Evolutionary conservation across 1,140 invertebrate species (phyloP).

Genomic region (Diuraphis noxia): DNA sequence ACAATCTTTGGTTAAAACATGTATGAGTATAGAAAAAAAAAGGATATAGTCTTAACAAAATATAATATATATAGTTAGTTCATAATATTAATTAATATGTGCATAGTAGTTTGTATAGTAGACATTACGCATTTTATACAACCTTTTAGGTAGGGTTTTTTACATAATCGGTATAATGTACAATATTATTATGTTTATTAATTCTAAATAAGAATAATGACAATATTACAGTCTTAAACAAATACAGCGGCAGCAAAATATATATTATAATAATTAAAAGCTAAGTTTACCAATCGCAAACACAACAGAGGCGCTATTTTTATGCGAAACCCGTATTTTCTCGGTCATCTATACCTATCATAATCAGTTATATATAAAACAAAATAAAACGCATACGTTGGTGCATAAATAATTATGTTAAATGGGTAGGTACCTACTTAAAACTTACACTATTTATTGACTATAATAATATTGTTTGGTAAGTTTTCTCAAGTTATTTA

Average conservation of each 20-base stretch:
- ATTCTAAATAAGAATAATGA: slow-evolving; percentile 14
- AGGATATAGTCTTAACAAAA: neutral
- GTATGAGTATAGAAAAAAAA: neutral
- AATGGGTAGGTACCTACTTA: neutral
- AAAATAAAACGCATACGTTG: neutral
- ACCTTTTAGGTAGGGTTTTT: slow-evolving; percentile 29
- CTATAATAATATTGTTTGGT: slow-evolving; percentile 1
- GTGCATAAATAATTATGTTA: neutral
- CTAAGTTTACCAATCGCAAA: neutral
- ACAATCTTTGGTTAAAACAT: slow-evolving; percentile 38
- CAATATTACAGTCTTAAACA: slow-evolving; percentile 43
- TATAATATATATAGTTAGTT: slow-evolving; percentile 13
- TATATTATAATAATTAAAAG: neutral
- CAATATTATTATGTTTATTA: neutral
- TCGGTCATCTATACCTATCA: no score
- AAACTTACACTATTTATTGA: neutral
- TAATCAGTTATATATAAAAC: neutral
- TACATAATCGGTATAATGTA: neutral
- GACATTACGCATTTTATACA: neutral
- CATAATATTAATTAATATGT: neutral
- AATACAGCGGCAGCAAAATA: slow-evolving; percentile 22
- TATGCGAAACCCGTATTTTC: neutral
- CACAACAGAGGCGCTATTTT: neutral
- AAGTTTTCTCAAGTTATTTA: neutral
- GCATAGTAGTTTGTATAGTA: neutral